Conservation (phyloP, 35 echinoderm and acorn worm genomes). For the Acanthaster planci region DNA sequence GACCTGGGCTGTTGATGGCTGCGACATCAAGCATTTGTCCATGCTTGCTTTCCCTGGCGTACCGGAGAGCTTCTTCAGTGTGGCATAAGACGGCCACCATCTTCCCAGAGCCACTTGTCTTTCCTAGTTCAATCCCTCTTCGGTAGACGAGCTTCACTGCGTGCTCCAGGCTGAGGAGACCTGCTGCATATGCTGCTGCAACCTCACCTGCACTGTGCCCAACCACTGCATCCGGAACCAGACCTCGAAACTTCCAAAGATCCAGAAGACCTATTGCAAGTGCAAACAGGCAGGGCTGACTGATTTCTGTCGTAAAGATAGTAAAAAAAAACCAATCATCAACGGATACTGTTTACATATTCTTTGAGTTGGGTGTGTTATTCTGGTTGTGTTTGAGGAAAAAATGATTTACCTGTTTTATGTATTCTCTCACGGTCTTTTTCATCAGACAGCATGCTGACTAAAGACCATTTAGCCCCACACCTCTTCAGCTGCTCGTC, state of each 20-base stretch:
- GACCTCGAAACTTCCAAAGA: conserved; percentile 34
- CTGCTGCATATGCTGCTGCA: conserved; percentile 62
- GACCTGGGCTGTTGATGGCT: conserved; percentile 52
- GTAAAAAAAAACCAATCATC: not conserved
- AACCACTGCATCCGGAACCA: conserved; percentile 49
- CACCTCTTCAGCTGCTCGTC: conserved; percentile 28
- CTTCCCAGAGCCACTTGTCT: conserved; percentile 53
- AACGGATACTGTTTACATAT: too few species aligned
- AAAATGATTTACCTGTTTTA: conserved; percentile 44
- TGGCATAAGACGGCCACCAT: conserved; percentile 56
- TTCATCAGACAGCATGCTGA: conserved; percentile 50
- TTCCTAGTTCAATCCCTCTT: conserved; percentile 41
- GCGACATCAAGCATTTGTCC: conserved; percentile 53
- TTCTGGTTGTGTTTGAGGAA: not conserved
- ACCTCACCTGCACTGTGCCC: conserved; percentile 81
- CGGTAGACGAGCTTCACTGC: conserved; percentile 61
- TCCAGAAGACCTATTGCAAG: conserved; percentile 52
- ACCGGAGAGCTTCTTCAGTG: conserved; percentile 2
- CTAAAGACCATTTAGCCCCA: conserved; percentile 58
- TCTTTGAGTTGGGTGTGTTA: too few species aligned
- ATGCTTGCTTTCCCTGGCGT: not conserved
- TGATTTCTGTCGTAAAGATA: conserved; percentile 49
- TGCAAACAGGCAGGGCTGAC: conserved; percentile 58
- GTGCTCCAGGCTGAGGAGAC: conserved; percentile 40
- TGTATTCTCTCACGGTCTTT: conserved; percentile 47